phyloP scores from a whole-genome alignment of 2,797 vertebrate genomes.

The Loriculus beryllinus region DNA sequence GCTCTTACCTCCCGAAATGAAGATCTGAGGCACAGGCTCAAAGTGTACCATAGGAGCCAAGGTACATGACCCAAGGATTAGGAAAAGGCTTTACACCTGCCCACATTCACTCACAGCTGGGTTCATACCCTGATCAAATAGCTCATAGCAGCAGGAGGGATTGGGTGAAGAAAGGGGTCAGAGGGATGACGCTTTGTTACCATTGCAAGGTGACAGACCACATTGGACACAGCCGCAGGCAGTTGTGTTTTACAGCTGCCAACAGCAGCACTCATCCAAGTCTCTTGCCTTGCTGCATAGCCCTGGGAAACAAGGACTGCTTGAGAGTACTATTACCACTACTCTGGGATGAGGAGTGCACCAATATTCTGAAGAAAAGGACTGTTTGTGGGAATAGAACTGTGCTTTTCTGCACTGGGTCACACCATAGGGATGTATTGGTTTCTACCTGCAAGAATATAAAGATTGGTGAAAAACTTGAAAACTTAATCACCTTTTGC shows the following conservation, averaged over 20 bases:
- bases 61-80: conserved; percentile 22
- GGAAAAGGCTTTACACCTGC: conserved; percentile 18
- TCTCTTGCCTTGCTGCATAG: neutral
- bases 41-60: neutral
- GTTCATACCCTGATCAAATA: neutral
- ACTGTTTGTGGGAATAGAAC: neutral
- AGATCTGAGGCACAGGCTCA: conserved; percentile 18
- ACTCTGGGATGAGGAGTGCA: neutral
- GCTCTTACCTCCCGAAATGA: neutral
- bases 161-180: neutral
- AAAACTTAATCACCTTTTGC: neutral
- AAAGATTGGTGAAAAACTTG: neutral
- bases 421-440: rapidly evolving
- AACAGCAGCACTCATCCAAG: neutral
- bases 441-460: neutral
- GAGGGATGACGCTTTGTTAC: neutral
- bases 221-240: neutral
- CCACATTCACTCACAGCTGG: neutral
- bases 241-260: neutral
- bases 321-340: neutral
- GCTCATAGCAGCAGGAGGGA: neutral
- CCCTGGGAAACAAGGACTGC: neutral
- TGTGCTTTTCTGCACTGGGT: neutral
- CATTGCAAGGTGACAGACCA: neutral
- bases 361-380: neutral